Conservation (phyloP, 2,888 invertebrate genomes). For the Scotopteryx bipunctaria region DNA sequence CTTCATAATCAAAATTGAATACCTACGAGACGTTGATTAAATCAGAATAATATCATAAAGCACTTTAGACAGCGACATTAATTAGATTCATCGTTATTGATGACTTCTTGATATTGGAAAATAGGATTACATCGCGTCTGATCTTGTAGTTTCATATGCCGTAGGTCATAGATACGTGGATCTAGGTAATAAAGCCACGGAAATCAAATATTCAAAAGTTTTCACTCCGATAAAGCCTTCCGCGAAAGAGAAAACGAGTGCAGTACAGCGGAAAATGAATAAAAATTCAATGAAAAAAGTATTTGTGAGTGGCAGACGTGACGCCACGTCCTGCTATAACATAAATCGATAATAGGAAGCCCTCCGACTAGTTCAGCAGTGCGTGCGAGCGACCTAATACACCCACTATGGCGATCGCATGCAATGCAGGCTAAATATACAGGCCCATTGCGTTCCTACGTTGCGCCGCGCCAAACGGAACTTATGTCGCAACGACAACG, state of each 20-base stretch:
- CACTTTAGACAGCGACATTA: constrained; percentile 22
- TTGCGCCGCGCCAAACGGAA: constrained; percentile 62
- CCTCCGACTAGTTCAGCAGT: constrained; percentile 83
- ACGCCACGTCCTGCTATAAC: constrained; percentile 67
- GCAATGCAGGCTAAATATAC: constrained; percentile 83
- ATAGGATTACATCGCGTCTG: too few species aligned
- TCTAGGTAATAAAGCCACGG: constrained; percentile 50
- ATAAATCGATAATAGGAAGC: constrained; percentile 82
- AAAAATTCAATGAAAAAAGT: constrained; percentile 64
- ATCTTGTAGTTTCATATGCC: background rate
- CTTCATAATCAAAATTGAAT: constrained; percentile 22
- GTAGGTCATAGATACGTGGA: too few species aligned
- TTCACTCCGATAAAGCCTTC: constrained; percentile 63
- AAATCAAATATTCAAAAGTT: constrained; percentile 68
- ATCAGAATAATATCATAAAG: constrained; percentile 30
- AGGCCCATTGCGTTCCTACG: constrained; percentile 63
- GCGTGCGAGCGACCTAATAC: constrained; percentile 82
- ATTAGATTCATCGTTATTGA: constrained; percentile 31
- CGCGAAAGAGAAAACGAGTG: constrained; percentile 67
- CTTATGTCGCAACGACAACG: constrained; percentile 75
- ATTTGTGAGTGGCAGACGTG: constrained; percentile 52
- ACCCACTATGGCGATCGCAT: constrained; percentile 73
- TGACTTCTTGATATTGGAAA: constrained; percentile 20
- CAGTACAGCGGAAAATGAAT: constrained; percentile 58
- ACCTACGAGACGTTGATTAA: constrained; percentile 25